phyloP scores from a whole-genome alignment of 2,113 vertebrate species.

The Brachionichthys hirsutus region DNA sequence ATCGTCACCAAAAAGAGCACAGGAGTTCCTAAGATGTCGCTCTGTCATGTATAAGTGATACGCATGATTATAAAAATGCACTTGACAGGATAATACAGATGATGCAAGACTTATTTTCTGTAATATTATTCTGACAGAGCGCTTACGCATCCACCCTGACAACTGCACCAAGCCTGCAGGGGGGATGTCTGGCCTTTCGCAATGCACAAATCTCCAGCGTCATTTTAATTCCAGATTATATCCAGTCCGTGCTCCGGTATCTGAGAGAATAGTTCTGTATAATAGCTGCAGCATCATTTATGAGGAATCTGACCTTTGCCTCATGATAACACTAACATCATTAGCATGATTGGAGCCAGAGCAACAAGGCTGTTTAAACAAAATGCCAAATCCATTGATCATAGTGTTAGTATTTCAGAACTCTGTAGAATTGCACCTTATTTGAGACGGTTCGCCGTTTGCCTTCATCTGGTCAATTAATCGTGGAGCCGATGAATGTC shows the following conservation, averaged over 20 bases:
- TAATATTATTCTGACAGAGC: constrained; percentile 26
- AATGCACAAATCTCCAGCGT: constrained; percentile 36
- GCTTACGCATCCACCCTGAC: constrained; percentile 42
- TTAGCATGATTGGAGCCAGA: constrained; percentile 31
- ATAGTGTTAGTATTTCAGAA: not conserved
- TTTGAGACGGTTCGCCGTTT: no score
- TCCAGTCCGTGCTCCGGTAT: constrained; percentile 29
- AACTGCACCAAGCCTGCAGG: constrained; percentile 31
- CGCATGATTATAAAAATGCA: constrained; percentile 12
- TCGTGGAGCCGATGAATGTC: no score
- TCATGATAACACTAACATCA: constrained; percentile 43
- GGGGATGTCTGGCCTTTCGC: constrained; percentile 54
- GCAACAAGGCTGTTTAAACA: constrained; percentile 11
- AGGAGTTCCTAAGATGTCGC: constrained; percentile 24
- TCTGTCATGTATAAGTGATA: constrained; percentile 30
- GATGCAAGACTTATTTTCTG: constrained; percentile 27
- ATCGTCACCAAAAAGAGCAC: constrained; percentile 17
- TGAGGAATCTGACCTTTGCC: constrained; percentile 63
- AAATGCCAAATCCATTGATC: constrained; percentile 1
- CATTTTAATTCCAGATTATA: constrained; percentile 48
- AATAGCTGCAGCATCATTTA: constrained; percentile 32
- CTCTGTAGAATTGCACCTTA: no score
- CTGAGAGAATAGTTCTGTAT: constrained; percentile 11
- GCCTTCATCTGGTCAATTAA: no score
- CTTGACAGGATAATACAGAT: constrained; percentile 28